Percentiles rank a stretch among this genome's conserved stretches.
phyloP scores from a whole-genome alignment of 2,113 vertebrate genomes.

The Theristicus caerulescens region DNA sequence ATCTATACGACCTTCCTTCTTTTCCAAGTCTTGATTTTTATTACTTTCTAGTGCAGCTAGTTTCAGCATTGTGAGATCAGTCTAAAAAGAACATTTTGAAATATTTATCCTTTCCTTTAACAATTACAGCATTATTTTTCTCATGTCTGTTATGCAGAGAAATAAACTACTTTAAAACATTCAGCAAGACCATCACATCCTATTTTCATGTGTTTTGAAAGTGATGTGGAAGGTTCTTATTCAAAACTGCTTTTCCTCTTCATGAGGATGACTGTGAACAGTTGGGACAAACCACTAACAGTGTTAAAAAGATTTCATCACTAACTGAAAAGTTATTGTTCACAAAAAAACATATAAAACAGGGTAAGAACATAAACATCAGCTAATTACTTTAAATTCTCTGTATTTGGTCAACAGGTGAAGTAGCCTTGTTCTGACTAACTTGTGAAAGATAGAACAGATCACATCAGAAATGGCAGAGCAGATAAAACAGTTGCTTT shows the following conservation, averaged over 20 bases:
- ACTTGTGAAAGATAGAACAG: neutral
- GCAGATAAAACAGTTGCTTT: neutral
- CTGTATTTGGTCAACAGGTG: neutral
- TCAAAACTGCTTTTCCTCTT: neutral
- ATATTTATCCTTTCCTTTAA: conserved; percentile 18
- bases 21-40: conserved; percentile 98
- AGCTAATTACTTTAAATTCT: neutral
- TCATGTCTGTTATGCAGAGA: neutral
- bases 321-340: neutral
- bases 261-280: neutral
- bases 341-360: neutral
- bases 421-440: neutral
- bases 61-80: conserved; percentile 97
- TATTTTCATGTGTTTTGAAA: neutral
- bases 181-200: neutral
- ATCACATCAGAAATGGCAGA: neutral
- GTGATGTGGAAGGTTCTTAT: neutral
- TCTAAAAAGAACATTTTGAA: conserved; percentile 77
- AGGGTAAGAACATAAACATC: neutral
- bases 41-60: conserved; percentile 98
- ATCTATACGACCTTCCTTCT: conserved; percentile 99
- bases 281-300: neutral
- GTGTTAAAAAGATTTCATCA: neutral
- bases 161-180: neutral
- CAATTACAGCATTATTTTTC: neutral